A percentile compares a stretch with the other conserved stretches of the same genome.
phyloP scores from a whole-genome alignment of 2,888 invertebrate species.

The Acrobasis suavella region DNA sequence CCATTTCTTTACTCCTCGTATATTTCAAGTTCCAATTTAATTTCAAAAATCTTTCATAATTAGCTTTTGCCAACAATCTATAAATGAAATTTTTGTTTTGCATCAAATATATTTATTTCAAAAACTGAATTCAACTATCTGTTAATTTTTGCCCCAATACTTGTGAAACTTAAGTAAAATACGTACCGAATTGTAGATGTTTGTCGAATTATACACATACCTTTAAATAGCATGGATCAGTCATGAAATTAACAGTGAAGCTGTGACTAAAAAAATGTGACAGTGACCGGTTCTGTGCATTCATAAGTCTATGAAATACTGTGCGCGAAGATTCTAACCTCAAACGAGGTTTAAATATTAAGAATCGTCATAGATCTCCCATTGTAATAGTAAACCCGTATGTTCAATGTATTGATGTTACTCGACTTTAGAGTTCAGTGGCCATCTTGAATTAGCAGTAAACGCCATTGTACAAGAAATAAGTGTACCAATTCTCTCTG shows the following conservation, averaged over 20 bases:
- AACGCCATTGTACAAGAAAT: background rate
- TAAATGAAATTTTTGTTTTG: no score
- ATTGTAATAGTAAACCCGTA: background rate
- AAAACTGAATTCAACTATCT: no score
- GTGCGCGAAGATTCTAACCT: background rate
- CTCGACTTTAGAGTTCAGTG: background rate
- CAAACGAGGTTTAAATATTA: constrained; percentile 19
- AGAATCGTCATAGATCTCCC: background rate
- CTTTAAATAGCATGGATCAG: background rate
- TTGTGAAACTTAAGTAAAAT: no score
- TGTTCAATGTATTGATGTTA: background rate
- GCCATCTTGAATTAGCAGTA: background rate
- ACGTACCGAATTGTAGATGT: background rate
- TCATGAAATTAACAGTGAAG: background rate
- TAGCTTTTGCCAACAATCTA: no score
- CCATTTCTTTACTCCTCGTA: no score
- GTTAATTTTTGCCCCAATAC: no score
- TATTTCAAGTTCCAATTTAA: no score
- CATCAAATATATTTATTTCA: no score
- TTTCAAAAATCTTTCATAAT: no score
- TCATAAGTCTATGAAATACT: background rate
- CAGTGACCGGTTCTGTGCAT: background rate
- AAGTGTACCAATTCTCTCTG: background rate
- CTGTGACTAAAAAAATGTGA: background rate
- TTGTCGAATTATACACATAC: background rate